These are phyloP conservation scores for Hippocampus barbouri DNA, from an alignment of 2,113 vertebrate species.

Conservation along the genomic window DNA sequence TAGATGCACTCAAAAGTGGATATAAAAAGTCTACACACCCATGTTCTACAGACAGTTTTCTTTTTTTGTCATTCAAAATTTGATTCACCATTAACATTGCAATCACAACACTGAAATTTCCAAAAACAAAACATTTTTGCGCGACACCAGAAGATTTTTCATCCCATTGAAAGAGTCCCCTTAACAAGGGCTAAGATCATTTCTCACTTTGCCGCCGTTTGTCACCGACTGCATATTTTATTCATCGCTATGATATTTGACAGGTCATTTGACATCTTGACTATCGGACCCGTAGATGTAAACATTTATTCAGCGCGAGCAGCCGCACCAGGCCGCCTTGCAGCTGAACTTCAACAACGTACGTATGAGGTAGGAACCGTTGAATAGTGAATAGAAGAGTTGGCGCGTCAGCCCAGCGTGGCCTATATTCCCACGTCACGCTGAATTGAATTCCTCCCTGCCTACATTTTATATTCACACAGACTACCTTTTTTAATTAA, in stretches of 20 bases:
- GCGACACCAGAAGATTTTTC: background rate
- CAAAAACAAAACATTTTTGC: background rate
- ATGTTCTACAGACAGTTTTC: too few relatives aligned
- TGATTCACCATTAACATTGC: too few relatives aligned
- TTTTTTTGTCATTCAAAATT: too few relatives aligned
- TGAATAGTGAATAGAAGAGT: background rate
- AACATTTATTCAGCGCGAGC: background rate
- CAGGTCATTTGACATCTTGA: slow-evolving; percentile 2
- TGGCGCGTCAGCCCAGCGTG: background rate
- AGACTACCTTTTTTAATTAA: slow-evolving; percentile 1
- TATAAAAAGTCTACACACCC: too few relatives aligned
- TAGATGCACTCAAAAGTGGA: too few relatives aligned
- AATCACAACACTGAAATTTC: too few relatives aligned
- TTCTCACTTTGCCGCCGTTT: background rate
- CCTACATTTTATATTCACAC: background rate
- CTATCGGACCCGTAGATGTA: background rate
- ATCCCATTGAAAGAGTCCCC: background rate
- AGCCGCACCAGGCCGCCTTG: background rate
- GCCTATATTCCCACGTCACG: background rate
- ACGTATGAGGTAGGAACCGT: background rate
- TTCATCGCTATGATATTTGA: background rate
- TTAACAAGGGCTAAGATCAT: background rate
- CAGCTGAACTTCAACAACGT: slow-evolving; percentile 1
- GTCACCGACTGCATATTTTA: background rate
- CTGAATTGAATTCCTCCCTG: slow-evolving; percentile 2